Conservation (phyloP, 2,888 invertebrate genomes). For the Trissolcus japonicus region DNA sequence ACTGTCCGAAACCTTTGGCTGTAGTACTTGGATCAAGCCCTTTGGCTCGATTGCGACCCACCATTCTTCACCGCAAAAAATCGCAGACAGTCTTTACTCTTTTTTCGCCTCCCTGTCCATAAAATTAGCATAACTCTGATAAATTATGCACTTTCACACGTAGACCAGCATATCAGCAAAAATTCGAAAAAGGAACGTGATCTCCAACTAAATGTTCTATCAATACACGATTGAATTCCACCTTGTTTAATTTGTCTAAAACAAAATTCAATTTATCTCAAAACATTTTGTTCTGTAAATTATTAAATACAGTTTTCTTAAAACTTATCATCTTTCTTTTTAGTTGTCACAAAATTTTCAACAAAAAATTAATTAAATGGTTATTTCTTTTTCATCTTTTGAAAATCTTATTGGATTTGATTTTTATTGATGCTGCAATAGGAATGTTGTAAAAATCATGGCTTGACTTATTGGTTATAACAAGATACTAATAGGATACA, state of each 20-base stretch:
- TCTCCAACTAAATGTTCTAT: slow-evolving; percentile 20
- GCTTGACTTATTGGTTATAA: slow-evolving; percentile 19
- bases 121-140: slow-evolving; percentile 70
- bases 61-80: slow-evolving; percentile 59
- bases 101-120: slow-evolving; percentile 60
- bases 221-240: slow-evolving; percentile 1
- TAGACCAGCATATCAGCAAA: slow-evolving; percentile 33
- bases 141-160: slow-evolving; percentile 61
- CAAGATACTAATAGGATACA: slow-evolving; percentile 31
- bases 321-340: too few relatives aligned
- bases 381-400: too few relatives aligned
- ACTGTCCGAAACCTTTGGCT: slow-evolving; percentile 37
- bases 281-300: too few relatives aligned
- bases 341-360: too few relatives aligned
- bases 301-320: too few relatives aligned
- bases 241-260: slow-evolving; percentile 7
- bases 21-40: slow-evolving; percentile 51
- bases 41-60: slow-evolving; percentile 61
- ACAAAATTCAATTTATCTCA: too few relatives aligned
- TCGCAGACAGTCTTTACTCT: slow-evolving; percentile 55
- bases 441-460: too few relatives aligned
- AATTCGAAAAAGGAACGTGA: slow-evolving; percentile 31
- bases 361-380: too few relatives aligned
- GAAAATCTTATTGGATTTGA: too few relatives aligned
- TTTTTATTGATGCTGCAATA: too few relatives aligned